Evolutionary conservation across 1,140 invertebrate genomes (phyloP), one percentile per base, ranked within the genome.

Genomic region (Druon quercuslanigerum): DNA sequence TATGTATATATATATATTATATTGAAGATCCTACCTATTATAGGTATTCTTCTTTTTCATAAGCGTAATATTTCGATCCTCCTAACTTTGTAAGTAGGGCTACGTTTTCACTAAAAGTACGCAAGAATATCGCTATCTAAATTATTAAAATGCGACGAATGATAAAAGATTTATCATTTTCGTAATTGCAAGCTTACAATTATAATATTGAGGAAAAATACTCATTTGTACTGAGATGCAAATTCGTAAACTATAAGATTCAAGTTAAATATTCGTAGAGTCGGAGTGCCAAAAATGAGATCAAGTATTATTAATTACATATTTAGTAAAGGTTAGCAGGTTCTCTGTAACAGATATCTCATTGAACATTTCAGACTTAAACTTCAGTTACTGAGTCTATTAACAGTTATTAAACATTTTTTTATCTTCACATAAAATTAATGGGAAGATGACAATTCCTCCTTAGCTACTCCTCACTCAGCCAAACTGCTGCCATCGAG

Each of bases 11-110:
- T 77, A 57, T 77, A 72, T 73, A 72, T 66, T 33, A 66, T 33
- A 66, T 66, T 66, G 40, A 66, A 66, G 60, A 66, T 66, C 25
- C 50, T 78, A 72, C 73, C 19, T 79, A 73, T 71, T 52, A 71
- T 56, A 66, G 33, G n/a, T 83, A 82, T 84, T 54, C 14, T 33
- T 66, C 78, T 73, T 80, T 80, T 79, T 74, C 71, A 71, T 90
- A 90, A 90, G 88, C 88, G 87, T 90, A 87, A 83, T 87, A 88
- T 86, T 85, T 85, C 82, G 82, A 86, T 84, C 85, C 78, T 72
- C 79, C 86, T 89, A 87, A 79, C 9, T 76, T 75, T 77, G 66
- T 74, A 60, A 60, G 57, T 60, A 60, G 57, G 60, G 52, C 76
- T 79, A 79, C 50, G 75, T 75, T 52, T 78, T 50, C 54, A 56